Base-by-base conservation (phyloP, 2,888 invertebrate genomes). In the Belgica antarctica region DNA sequence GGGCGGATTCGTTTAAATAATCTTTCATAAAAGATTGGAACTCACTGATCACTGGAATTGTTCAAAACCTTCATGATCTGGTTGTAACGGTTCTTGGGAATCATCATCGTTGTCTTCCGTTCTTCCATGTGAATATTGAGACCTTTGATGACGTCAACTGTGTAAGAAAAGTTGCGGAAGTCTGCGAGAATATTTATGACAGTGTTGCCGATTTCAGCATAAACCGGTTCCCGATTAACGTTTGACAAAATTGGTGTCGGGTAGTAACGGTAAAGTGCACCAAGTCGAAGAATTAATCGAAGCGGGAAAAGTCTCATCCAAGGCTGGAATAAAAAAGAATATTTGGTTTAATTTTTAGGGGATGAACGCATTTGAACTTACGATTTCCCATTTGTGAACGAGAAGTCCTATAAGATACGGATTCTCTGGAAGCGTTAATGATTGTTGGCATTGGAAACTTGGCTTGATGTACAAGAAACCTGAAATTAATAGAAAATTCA, bases 121-220 rank as follows among this genome's bases (percentile, higher is more conserved):
- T 89, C 90, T 77, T 91, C 89, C 87, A 92, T 89, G 75, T 92
- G 90, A 72, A 93, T 89, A 3, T 86, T 85, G 72, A 92, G 81
- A 1, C 92, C 92, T 41, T 87, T 83, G 10, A 93, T 88, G 63
- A 86, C 85, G 0, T 90, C 89, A 73, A 93, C 77, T 36, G 89
- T 89, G 77, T 92, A 94, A 1, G 89, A 85, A 77, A 87, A 92
- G 77, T 90, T 92, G 71, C 90, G 83, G 76, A 93, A 92, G 80
- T 94, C 93, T 8, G 90, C 92, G 73, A 93, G 80, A 70, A 94
- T 84, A 81, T 91, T 92, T 79, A 94, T 91, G 72, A 94, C 90
- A 8, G 93, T 93, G 77, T 92, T 92, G 25, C 70, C 92, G 71
- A 93, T 89, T 81, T 93, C 92, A 28, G 86, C 89, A 77, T 89